Percentiles rank a stretch among this genome's conserved stretches.
Evolutionary conservation across 2,113 vertebrate species (phyloP).

Genomic region (Sclerurus mexicanus): DNA sequence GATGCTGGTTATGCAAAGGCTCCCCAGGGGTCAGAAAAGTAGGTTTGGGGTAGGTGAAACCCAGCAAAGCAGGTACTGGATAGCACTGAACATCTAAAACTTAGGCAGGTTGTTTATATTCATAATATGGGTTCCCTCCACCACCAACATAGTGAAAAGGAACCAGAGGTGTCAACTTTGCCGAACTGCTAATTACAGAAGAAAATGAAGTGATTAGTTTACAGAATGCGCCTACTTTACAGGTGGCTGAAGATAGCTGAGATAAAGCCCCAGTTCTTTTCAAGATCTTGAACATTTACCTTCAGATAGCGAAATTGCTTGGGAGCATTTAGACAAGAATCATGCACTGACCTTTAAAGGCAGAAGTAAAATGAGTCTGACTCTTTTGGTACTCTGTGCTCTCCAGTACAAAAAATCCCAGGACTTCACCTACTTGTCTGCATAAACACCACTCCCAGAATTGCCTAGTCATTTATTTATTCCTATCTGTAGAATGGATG

Average conservation of each 20-base stretch:
- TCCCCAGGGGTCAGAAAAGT: neutral
- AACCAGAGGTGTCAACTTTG: neutral
- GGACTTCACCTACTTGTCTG: neutral
- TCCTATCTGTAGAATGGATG: neutral
- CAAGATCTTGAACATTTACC: neutral
- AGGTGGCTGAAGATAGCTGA: neutral
- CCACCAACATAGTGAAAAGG: neutral
- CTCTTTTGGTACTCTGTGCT: neutral
- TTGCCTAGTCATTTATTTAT: neutral
- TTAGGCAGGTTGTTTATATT: neutral
- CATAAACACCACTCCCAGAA: neutral
- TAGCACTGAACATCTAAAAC: neutral
- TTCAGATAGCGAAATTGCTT: neutral
- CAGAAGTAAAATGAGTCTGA: neutral
- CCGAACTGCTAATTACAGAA: neutral
- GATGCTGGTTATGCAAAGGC: neutral
- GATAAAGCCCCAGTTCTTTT: neutral
- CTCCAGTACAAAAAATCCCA: neutral
- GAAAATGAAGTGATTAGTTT: neutral
- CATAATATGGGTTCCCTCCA: neutral
- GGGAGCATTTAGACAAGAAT: neutral
- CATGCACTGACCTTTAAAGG: neutral
- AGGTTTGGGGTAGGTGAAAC: neutral
- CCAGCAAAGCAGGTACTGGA: neutral
- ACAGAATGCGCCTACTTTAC: neutral